Base-by-base conservation (phyloP, 2,797 vertebrate genomes). In the Manis pentadactyla region DNA sequence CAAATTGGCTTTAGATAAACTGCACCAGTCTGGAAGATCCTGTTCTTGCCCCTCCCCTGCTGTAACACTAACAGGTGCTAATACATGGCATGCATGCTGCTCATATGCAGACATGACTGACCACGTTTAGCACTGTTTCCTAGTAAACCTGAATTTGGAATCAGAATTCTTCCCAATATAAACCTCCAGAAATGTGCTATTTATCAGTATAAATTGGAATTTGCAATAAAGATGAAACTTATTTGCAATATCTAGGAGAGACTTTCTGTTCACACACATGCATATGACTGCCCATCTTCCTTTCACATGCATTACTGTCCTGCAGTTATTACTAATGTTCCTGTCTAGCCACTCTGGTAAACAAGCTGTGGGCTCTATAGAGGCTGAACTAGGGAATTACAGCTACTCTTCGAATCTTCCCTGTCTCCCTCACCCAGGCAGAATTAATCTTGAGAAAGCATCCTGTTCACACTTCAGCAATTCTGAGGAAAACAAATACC, bases 171-270 rank as follows among this genome's bases (percentile, higher is more conserved):
- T 87, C 42, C 66, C 61, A 82, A 31, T 64, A 77, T 13, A 73
- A 51, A 94, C 82, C 34, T 64, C 34, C 49, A 51, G 25, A 73
- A 81, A 78, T 66, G 73, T 37, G 91, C 27, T 88, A 73, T 90
- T 61, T 86, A 73, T 85, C n/a, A 53, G 61, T 87, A 51, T 82
- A 92, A 53, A 74, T 42, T 87, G 55, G 13, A 89, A 14, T 83
- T 94, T 82, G 11, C 19, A 53, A 66, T 95, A 42, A 96, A 66
- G 49, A 81, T 69, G 9, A 93, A 95, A 13, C 68, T n/a, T 93
- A 64, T 82, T 92, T 96, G 31, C 61, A 94, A 74, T 74, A 39
- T 92, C 71, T 71, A 27, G 61, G 46, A 92, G 39, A 90, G 4
- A 17, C 57, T 89, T 94, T 92, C 27, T 83, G 51, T 63, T 86